Evolutionary conservation across 2,113 vertebrate genomes (phyloP).

Genomic region (Dasyprocta punctata): DNA sequence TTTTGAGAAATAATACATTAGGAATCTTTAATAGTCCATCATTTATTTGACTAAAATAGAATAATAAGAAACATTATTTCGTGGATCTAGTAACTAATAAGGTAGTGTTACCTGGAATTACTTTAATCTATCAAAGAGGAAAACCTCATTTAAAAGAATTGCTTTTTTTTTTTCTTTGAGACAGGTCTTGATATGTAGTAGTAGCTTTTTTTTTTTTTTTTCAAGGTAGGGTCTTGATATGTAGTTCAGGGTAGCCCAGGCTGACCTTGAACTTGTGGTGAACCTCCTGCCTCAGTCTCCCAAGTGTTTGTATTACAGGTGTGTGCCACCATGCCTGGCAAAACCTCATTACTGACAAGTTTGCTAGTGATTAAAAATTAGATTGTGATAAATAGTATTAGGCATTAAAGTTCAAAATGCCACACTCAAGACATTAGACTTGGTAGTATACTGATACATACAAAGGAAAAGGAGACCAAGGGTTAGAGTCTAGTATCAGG

Average conservation of each 20-base stretch:
- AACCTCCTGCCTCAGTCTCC: background rate
- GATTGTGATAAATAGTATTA: background rate
- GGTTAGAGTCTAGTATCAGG: background rate
- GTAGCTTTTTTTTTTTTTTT: background rate
- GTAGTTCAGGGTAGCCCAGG: background rate
- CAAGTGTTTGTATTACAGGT: background rate
- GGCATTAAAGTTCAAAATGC: constrained; percentile 28
- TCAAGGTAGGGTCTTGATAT: background rate
- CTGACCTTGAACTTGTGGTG: background rate
- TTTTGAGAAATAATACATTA: constrained; percentile 43
- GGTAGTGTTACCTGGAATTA: background rate
- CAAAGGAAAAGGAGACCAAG: background rate
- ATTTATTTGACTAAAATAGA: constrained; percentile 19
- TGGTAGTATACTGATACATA: background rate
- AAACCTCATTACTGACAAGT: constrained; percentile 27
- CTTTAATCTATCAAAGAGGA: constrained; percentile 43
- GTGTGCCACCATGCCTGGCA: background rate
- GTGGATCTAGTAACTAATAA: constrained; percentile 40
- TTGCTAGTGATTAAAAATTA: constrained; percentile 49
- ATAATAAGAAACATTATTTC: constrained; percentile 32
- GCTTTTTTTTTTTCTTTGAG: background rate
- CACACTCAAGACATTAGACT: background rate
- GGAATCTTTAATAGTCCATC: background rate
- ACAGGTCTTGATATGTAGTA: background rate
- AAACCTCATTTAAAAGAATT: background rate